A percentile compares a stretch with the other conserved stretches of the same genome.
These are phyloP conservation scores for Zingel zingel DNA, from an alignment of 2,113 vertebrate species.

Conservation along the genomic window DNA sequence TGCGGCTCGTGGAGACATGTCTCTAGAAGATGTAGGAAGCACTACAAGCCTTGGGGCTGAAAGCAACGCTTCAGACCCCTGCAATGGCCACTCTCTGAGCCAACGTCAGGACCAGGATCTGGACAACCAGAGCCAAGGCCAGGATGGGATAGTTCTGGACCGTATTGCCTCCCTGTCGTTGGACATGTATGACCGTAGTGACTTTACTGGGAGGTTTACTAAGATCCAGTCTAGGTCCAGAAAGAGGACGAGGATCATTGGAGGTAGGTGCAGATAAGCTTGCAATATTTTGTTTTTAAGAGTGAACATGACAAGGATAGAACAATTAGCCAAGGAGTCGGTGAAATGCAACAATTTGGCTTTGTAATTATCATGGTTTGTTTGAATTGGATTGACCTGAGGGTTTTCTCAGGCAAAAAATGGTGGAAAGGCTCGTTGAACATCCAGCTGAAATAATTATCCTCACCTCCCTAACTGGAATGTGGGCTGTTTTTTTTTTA, in stretches of 20 bases:
- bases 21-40: slow-evolving; percentile 74
- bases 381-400: slow-evolving; percentile 6
- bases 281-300: not conserved
- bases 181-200: slow-evolving; percentile 88
- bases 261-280: slow-evolving; percentile 85
- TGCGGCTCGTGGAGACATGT: slow-evolving; percentile 72
- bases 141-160: slow-evolving; percentile 79
- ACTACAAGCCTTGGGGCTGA: slow-evolving; percentile 46
- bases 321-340: not conserved
- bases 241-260: slow-evolving; percentile 90
- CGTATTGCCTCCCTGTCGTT: slow-evolving; percentile 86
- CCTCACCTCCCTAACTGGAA: slow-evolving; percentile 27
- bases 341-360: no score
- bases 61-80: slow-evolving; percentile 33
- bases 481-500: slow-evolving; percentile 22
- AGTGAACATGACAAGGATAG: not conserved
- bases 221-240: slow-evolving; percentile 89
- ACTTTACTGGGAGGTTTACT: slow-evolving; percentile 88
- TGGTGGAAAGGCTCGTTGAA: slow-evolving; percentile 12
- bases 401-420: slow-evolving; percentile 14
- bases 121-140: slow-evolving; percentile 38
- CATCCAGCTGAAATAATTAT: slow-evolving; percentile 31
- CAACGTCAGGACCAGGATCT: slow-evolving; percentile 39
- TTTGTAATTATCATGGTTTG: not conserved
- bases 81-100: slow-evolving; percentile 26